A percentile compares a stretch with the other conserved stretches of the same genome.
Conservation (phyloP, 2,888 invertebrate genomes). For the Oscheius sp. region DNA sequence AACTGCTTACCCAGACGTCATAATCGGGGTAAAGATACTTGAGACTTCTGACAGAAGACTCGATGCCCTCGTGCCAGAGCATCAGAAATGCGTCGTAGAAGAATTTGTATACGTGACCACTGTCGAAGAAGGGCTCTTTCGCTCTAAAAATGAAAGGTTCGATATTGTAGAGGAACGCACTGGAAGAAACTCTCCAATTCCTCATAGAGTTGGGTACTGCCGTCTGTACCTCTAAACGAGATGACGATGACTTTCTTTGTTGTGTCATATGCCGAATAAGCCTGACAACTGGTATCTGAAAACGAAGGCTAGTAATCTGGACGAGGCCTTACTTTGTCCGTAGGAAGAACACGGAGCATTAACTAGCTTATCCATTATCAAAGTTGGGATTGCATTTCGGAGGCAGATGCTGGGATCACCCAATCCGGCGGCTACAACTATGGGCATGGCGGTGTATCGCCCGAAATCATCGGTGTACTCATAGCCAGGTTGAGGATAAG, state of each 20-base stretch:
- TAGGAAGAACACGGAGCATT: conserved; percentile 1
- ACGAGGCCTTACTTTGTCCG: background rate
- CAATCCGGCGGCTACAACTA: conserved; percentile 48
- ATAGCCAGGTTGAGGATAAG: conserved; percentile 40
- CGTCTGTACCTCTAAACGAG: conserved; percentile 44
- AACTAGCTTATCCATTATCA: background rate
- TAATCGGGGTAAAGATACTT: conserved; percentile 49
- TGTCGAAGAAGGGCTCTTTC: conserved; percentile 39
- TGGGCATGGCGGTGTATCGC: conserved; percentile 46
- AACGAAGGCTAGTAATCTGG: background rate
- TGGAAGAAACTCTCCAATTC: conserved; percentile 40
- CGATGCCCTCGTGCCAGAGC: conserved; percentile 48
- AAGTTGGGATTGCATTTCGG: conserved; percentile 9
- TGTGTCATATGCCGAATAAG: conserved; percentile 38
- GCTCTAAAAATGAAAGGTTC: conserved; percentile 2
- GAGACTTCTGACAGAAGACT: conserved; percentile 37
- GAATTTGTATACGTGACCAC: conserved; percentile 51
- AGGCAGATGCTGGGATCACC: conserved; percentile 55
- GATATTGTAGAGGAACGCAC: conserved; percentile 3
- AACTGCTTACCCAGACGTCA: conserved; percentile 40
- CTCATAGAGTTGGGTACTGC: conserved; percentile 34
- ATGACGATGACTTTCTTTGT: conserved; percentile 40
- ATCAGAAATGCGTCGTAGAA: conserved; percentile 54
- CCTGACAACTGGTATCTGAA: conserved; percentile 38
- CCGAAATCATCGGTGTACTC: conserved; percentile 49